Base-by-base conservation (phyloP, 2,113 vertebrate species). In the Neogale vison region DNA sequence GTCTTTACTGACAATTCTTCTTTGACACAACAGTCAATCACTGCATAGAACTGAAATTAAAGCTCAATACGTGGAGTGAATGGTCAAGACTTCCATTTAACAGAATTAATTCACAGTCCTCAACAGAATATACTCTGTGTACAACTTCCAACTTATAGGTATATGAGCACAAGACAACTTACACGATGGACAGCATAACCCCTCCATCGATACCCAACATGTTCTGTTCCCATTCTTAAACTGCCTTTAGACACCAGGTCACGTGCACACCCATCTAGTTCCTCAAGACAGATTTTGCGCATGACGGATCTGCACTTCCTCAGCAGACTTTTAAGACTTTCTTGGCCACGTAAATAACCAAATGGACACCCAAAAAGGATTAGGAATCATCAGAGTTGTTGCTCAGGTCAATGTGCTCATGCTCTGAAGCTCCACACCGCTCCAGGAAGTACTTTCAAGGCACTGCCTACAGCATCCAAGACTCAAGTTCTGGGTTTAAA, bases 71-170 rank as follows among this genome's bases (percentile, higher is more conserved):
- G 85, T 79, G 23, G 80, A 71, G 4, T 72, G 18, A 85, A 74
- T 61, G n/a, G 39, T 97, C 61, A 94, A 88, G 50, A 89, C 45
- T 71, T 79, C 82, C 82, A 89, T 23, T 65, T 76, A 93, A 94
- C 36, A 79, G 6, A 93, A 95, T 65, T 90, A 96, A 85, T n/a
- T 50, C 50, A 94, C 84, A 67, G 57, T 69, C 69, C 6, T 87
- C 26, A 89, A 69, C 4, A 83, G 14, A 50, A 85, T 6, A 55
- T 55, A 42, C 31, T 72, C n/a, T 17, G 57, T 0, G 31, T 63
- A 90, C 29, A 74, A 82, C 39, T 36, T 65, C 23, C 92, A 91
- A 72, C 14, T 85, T 69, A 63, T 1, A 84, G 45, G 5, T 81
- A 13, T 24, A 17, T 21, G 71, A 71, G 79, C 55, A 84, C 1